Evolutionary conservation across 2,113 vertebrate genomes (phyloP).

Genomic region (Meriones unguiculatus): DNA sequence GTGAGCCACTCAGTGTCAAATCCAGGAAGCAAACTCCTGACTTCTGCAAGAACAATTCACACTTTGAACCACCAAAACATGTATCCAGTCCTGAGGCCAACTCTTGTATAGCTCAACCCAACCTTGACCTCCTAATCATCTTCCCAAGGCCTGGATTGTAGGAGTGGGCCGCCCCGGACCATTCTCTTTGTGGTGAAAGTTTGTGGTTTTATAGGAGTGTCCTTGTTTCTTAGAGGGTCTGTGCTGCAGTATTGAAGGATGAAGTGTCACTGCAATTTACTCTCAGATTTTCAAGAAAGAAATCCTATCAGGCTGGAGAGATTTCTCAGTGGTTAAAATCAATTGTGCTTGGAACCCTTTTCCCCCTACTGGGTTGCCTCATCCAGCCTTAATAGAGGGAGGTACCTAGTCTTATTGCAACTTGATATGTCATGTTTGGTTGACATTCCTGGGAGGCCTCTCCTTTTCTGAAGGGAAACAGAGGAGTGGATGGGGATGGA

Average conservation of each 20-base stretch:
- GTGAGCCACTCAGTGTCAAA: neutral
- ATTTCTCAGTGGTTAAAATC: no score
- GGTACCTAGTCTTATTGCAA: neutral
- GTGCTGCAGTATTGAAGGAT: neutral
- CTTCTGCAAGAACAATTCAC: neutral
- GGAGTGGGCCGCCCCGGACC: neutral
- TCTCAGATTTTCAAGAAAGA: neutral
- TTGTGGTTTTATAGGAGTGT: neutral
- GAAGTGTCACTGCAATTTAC: neutral
- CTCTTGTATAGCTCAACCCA: neutral
- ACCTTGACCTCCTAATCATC: neutral
- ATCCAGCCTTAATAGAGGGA: no score
- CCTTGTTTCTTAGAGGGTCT: neutral
- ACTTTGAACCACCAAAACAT: neutral
- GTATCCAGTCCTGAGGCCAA: neutral
- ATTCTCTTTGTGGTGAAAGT: neutral
- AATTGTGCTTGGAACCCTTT: no score
- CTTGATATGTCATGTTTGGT: neutral
- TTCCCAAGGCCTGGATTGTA: neutral
- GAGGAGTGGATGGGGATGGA: neutral
- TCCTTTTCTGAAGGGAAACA: neutral
- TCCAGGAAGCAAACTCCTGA: neutral
- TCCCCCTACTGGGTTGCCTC: no score
- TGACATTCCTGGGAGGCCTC: neutral
- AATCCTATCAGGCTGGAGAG: neutral